A percentile compares a stretch with the other conserved stretches of the same genome.
Evolutionary conservation across 2,888 invertebrate genomes (phyloP).

Genomic region (Drosophila algonquin): DNA sequence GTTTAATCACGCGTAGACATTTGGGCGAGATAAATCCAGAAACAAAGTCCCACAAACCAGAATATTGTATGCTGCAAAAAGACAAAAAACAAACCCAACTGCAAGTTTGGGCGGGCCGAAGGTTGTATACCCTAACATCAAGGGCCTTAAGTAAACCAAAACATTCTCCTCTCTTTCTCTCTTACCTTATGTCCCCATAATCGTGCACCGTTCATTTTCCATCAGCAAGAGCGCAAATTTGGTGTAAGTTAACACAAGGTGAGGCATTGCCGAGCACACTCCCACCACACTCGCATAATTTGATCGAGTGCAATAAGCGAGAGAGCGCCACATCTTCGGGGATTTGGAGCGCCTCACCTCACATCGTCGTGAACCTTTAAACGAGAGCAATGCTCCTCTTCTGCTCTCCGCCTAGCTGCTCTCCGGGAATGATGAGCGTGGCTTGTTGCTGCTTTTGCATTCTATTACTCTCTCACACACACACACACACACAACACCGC

Average conservation of each 20-base stretch:
- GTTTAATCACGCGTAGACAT: conserved; percentile 78
- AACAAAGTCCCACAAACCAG: conserved; percentile 24
- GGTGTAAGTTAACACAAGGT: neutral
- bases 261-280: neutral
- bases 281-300: neutral
- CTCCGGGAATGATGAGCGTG: neutral
- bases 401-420: neutral
- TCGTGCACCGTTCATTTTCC: neutral
- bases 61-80: conserved; percentile 3
- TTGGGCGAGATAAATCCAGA: conserved; percentile 65
- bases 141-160: neutral
- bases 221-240: neutral
- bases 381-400: neutral
- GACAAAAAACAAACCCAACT: neutral
- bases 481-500: neutral
- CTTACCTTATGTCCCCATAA: too few species aligned
- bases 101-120: neutral
- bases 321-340: neutral
- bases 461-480: neutral
- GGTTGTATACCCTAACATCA: neutral
- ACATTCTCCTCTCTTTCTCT: too few species aligned
- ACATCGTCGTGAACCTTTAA: neutral
- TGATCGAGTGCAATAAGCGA: neutral
- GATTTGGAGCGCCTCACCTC: neutral
- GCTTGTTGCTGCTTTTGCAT: neutral